phyloP scores from a whole-genome alignment of 1,140 invertebrate species.

The Rhynchophorus ferrugineus region DNA sequence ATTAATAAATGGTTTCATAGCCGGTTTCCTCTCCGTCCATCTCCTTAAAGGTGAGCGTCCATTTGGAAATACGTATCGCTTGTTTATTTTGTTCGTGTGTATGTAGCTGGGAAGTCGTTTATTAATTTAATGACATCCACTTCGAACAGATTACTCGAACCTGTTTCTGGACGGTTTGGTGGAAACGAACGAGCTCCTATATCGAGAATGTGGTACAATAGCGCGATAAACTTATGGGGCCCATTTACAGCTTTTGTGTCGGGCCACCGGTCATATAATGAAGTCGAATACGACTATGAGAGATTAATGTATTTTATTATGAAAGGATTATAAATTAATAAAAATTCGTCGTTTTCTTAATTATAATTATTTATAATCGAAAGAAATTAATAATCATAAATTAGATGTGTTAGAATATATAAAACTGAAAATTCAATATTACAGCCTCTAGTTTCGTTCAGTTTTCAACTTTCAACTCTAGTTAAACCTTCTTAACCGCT shows the following conservation, averaged over 20 bases:
- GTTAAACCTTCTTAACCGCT: no score
- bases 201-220: slow-evolving; percentile 2
- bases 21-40: background rate
- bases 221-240: background rate
- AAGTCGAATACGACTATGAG: no score
- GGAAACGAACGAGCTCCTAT: slow-evolving; percentile 1
- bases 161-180: slow-evolving; percentile 19
- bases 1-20: no score
- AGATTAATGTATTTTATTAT: no score
- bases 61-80: slow-evolving; percentile 21
- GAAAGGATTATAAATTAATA: no score
- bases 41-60: slow-evolving; percentile 16
- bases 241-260: background rate
- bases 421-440: no score
- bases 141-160: slow-evolving; percentile 21
- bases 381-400: no score
- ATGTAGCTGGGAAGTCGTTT: slow-evolving; percentile 23
- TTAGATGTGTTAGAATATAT: no score
- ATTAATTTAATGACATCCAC: slow-evolving; percentile 25
- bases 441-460: no score
- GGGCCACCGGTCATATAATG: background rate
- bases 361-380: no score
- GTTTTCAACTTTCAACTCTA: no score
- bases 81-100: slow-evolving; percentile 19
- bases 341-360: no score